phyloP scores from a whole-genome alignment of 2,888 invertebrate species.

The Zygogramma bicolorata region DNA sequence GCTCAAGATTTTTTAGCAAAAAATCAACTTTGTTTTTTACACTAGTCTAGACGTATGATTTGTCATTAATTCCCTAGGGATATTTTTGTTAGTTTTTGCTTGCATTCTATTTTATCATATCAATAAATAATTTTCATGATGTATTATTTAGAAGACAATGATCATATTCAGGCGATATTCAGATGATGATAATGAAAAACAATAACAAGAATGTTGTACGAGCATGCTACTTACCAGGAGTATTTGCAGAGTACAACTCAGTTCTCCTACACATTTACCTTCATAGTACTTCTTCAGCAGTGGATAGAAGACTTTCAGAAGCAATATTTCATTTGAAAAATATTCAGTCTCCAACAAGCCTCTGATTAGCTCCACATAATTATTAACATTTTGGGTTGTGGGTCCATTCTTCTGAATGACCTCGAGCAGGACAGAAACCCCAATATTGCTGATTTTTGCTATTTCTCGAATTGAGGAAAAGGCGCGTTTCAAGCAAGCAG shows the following conservation, averaged over 20 bases:
- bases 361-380: slow-evolving; percentile 53
- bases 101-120: no score
- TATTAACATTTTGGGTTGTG: slow-evolving; percentile 48
- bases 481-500: slow-evolving; percentile 45
- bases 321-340: slow-evolving; percentile 43
- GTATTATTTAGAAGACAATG: no score
- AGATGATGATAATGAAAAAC: no score
- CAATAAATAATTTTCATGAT: no score
- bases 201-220: no score
- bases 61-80: no score
- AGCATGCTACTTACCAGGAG: slow-evolving; percentile 40
- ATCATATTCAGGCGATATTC: no score
- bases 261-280: slow-evolving; percentile 25
- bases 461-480: slow-evolving; percentile 49
- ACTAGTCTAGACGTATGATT: no score
- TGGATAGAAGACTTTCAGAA: slow-evolving; percentile 38
- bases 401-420: slow-evolving; percentile 46
- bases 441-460: slow-evolving; percentile 51
- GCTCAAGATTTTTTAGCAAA: no score
- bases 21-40: no score
- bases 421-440: slow-evolving; percentile 48
- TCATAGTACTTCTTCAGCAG: slow-evolving; percentile 28
- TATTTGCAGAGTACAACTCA: slow-evolving; percentile 36
- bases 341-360: slow-evolving; percentile 50
- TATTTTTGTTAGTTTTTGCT: no score